These are phyloP conservation scores for Podotricha telesiphe DNA, from an alignment of 2,888 invertebrate species.

Conservation along the genomic window DNA sequence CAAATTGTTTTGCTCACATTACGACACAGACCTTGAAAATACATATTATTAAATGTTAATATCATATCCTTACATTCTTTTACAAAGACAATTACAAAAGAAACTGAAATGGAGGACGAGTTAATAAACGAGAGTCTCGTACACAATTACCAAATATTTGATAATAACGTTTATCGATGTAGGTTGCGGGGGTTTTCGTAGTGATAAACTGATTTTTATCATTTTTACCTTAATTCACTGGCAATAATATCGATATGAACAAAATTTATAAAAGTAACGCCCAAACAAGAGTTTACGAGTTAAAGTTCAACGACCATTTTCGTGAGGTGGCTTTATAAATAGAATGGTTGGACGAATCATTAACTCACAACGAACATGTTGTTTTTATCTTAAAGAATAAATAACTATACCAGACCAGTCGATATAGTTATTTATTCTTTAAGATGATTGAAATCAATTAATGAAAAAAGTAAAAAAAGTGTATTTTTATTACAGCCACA, in stretches of 20 bases:
- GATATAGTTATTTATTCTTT: no score
- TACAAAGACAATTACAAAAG: slow-evolving; percentile 5
- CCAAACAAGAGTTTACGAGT: not conserved
- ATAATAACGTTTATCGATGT: slow-evolving; percentile 23
- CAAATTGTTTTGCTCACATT: slow-evolving; percentile 37
- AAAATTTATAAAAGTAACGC: not conserved
- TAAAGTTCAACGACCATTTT: slow-evolving; percentile 23
- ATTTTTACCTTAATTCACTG: slow-evolving; percentile 2
- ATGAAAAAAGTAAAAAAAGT: not conserved
- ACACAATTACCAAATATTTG: slow-evolving; percentile 27
- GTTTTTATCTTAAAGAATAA: no score
- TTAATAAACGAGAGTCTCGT: slow-evolving; percentile 21
- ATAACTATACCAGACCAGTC: no score
- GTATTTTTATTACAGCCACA: no score
- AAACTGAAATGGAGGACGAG: slow-evolving; percentile 18
- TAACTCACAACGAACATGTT: not conserved
- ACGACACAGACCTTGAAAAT: slow-evolving; percentile 34
- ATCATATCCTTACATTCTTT: slow-evolving; percentile 16
- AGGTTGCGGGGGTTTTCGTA: slow-evolving; percentile 8
- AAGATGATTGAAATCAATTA: no score
- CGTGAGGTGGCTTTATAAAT: slow-evolving; percentile 12
- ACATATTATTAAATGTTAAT: slow-evolving; percentile 22
- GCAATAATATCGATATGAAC: slow-evolving; percentile 1
- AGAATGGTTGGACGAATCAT: slow-evolving; percentile 15
- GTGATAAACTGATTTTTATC: slow-evolving; percentile 11